Evolutionary conservation across 2,888 invertebrate species (phyloP).

Genomic region (Drosophila mercatorum): DNA sequence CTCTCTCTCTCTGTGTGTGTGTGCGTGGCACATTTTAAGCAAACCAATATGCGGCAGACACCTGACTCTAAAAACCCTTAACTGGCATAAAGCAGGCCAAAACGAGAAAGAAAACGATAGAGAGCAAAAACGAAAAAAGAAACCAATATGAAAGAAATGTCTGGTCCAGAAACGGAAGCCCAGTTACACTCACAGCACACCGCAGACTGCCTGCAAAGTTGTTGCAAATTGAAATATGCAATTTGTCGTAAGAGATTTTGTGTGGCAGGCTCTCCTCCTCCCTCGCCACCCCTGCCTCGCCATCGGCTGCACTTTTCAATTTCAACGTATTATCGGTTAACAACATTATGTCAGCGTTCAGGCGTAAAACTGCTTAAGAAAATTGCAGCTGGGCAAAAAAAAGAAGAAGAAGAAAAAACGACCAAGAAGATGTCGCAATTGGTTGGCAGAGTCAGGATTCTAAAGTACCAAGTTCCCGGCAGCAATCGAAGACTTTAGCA

Average conservation of each 20-base stretch:
- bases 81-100: conserved; percentile 42
- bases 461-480: not conserved
- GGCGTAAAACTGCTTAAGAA: conserved; percentile 83
- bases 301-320: conserved; percentile 58
- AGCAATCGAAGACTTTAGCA: conserved; percentile 41
- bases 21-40: conserved; percentile 59
- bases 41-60: conserved; percentile 75
- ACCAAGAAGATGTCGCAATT: conserved; percentile 40
- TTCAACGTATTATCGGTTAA: conserved; percentile 81
- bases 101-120: conserved; percentile 14
- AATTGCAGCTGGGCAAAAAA: conserved; percentile 62
- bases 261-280: conserved; percentile 45
- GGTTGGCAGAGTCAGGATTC: conserved; percentile 32
- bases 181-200: conserved; percentile 24
- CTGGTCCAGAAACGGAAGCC: conserved; percentile 54
- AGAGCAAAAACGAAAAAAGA: conserved; percentile 2
- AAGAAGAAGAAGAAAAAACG: conserved; percentile 8
- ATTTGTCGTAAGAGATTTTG: conserved; percentile 80
- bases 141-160: conserved; percentile 32
- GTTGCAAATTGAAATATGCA: conserved; percentile 80
- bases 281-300: too few relatives aligned
- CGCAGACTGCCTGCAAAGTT: conserved; percentile 60
- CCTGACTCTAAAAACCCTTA: conserved; percentile 63
- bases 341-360: conserved; percentile 81
- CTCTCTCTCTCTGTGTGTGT: not conserved